Conservation (phyloP, 2,888 invertebrate species). For the Drosophila ochracea region DNA sequence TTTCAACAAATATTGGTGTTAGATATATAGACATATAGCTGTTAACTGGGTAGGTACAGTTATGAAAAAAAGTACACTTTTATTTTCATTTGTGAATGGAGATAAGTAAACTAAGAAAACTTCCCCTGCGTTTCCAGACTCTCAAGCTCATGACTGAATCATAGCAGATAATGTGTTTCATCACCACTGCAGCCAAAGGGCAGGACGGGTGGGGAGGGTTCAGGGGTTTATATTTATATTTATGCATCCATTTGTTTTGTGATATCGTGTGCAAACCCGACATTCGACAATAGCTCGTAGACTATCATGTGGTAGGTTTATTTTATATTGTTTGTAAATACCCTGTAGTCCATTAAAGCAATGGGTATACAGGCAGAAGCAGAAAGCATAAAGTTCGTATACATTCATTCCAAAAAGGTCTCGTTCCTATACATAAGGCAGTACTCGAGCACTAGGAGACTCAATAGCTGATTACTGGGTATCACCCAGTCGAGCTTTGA, state of each 20-base stretch:
- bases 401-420: background rate
- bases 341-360: background rate
- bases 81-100: background rate
- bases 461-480: slow-evolving; percentile 4
- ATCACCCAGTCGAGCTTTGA: background rate
- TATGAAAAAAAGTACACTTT: background rate
- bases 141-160: background rate
- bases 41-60: background rate
- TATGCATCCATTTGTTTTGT: background rate
- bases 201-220: background rate
- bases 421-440: background rate
- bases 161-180: background rate
- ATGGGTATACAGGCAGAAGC: background rate
- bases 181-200: background rate
- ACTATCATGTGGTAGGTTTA: background rate
- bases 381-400: background rate
- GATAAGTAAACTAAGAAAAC: background rate
- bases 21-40: background rate
- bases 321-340: background rate
- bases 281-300: background rate
- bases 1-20: background rate
- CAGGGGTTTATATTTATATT: background rate
- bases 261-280: slow-evolving; percentile 20
- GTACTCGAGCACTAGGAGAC: background rate
- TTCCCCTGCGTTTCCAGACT: background rate